Conservation (phyloP, 2,888 invertebrate species). For the Enchytraeus crypticus region DNA sequence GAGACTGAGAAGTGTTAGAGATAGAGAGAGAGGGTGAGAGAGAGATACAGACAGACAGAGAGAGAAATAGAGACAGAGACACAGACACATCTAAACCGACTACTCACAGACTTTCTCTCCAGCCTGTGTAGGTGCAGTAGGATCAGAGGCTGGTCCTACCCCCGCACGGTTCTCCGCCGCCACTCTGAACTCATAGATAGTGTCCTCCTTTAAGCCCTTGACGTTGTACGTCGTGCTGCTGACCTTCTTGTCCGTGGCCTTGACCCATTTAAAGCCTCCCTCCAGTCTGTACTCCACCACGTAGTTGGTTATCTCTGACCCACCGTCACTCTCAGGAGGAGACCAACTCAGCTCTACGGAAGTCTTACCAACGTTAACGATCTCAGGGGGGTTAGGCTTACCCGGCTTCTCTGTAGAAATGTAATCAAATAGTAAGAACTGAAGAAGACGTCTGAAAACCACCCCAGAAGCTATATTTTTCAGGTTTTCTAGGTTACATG, state of each 20-base stretch:
- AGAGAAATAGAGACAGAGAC: too few species aligned
- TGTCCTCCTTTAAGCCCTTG: constrained; percentile 38
- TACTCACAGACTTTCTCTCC: constrained; percentile 23
- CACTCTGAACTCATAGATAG: constrained; percentile 56
- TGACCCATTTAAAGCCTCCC: constrained; percentile 20
- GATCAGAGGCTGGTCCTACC: constrained; percentile 19
- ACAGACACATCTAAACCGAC: too few species aligned
- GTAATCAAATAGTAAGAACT: too few species aligned
- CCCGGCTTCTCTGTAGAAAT: constrained; percentile 50
- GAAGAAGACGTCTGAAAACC: not conserved
- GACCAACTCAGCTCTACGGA: constrained; percentile 64
- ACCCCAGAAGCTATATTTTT: not conserved
- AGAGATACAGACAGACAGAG: too few species aligned
- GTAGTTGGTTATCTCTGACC: constrained; percentile 30
- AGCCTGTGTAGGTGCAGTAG: constrained; percentile 28
- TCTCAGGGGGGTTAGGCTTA: constrained; percentile 24
- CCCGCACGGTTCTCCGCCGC: constrained; percentile 60
- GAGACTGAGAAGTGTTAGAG: too few species aligned
- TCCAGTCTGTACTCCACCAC: constrained; percentile 38
- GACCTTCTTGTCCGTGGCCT: constrained; percentile 11
- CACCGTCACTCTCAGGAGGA: constrained; percentile 33
- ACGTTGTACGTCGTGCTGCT: constrained; percentile 8
- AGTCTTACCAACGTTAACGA: constrained; percentile 53
- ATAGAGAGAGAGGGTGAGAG: too few species aligned
- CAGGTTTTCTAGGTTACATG: too few species aligned